Evolutionary conservation across 2,797 vertebrate species (phyloP), one percentile per base, ranked within the genome.

Genomic region (Staurois parvus): DNA sequence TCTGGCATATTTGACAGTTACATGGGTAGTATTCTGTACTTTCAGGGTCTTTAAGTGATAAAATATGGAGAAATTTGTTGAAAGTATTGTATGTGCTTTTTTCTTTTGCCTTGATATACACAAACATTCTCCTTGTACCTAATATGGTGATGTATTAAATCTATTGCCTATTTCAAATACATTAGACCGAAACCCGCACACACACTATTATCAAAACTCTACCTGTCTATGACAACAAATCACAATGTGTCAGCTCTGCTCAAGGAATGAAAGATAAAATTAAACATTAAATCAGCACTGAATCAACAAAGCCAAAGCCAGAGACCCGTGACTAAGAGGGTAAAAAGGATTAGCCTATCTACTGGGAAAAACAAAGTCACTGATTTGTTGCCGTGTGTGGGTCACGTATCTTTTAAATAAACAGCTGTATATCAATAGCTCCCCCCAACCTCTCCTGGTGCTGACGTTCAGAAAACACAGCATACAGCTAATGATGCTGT

Each of bases 361-460:
- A 34, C 76, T 79, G 62, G 17, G 64, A 79, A 79, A 37, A 19
- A 66, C 64, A 66, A 59, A 72, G 75, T 32, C 67, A 62, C 29
- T 67, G 62, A 85, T 72, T 72, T 80, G 76, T 85, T 29, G 24
- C 29, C 68, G 40, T 66, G 28, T 30, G 26, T 75, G 28, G 84
- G 59, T 68, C 76, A 85, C 77, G 24, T 85, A 80, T 21, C 62
- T 56, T 48, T 80, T 85, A 85, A 85, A 80, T 74, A 85, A 80
- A 85, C 84, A 80, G 62, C 77, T 78, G 77, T 85, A 75, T 85
- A 85, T 85, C 76, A 76, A 76, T 80, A 81, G 40, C 77, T 69
- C 72, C 62, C 70, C 37, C 42, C 48, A 68, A n/a, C 29, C 34
- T 17, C 29, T 68, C 28, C 69, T 67, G 59, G 70, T 85, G 72